phyloP scores from a whole-genome alignment of 2,888 invertebrate genomes.

The Thymelicus lineola region DNA sequence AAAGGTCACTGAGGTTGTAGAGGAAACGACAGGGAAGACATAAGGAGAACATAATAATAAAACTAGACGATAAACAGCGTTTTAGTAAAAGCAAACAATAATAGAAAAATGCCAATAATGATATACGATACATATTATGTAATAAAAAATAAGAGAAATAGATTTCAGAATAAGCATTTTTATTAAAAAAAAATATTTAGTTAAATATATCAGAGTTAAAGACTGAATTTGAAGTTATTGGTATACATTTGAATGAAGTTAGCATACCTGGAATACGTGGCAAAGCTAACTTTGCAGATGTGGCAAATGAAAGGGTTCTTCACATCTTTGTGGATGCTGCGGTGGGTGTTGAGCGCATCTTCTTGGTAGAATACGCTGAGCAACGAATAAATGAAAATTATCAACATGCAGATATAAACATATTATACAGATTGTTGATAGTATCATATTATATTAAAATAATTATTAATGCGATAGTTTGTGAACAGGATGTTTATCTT shows the following conservation, averaged over 20 bases:
- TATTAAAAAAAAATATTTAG: no score
- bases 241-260: background rate
- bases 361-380: constrained; percentile 76
- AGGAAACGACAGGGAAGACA: background rate
- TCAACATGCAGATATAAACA: no score
- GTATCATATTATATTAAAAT: no score
- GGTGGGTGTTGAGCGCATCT: constrained; percentile 73
- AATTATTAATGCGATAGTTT: no score
- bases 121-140: no score
- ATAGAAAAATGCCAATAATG: no score
- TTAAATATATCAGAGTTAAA: no score
- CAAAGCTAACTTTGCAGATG: constrained; percentile 82
- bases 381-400: constrained; percentile 21
- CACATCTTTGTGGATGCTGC: constrained; percentile 69
- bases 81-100: background rate
- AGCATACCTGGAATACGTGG: constrained; percentile 79
- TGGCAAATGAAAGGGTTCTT: constrained; percentile 81
- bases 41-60: background rate
- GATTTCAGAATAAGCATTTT: no score
- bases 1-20: background rate
- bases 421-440: no score
- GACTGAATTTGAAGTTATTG: background rate
- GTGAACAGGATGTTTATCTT: no score
- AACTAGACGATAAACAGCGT: background rate
- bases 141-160: no score